phyloP scores from a whole-genome alignment of 2,113 vertebrate species.

The Engystomops pustulosus region DNA sequence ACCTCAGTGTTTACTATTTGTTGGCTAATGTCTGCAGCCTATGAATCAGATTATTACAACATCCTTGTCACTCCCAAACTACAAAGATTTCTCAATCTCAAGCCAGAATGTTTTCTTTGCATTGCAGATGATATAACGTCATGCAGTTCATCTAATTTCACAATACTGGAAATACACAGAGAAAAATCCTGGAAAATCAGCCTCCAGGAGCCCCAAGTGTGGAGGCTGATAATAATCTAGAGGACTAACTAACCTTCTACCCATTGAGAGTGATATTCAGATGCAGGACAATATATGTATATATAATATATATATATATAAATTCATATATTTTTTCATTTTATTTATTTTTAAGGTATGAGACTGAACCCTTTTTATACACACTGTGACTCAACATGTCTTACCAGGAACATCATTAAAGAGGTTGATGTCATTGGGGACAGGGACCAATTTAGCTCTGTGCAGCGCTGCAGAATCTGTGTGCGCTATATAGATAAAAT shows the following conservation, averaged over 20 bases:
- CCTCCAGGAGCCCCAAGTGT: neutral
- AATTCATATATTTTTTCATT: too few species aligned
- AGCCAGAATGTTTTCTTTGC: neutral
- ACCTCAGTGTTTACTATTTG: neutral
- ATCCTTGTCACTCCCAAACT: neutral
- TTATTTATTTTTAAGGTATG: too few species aligned
- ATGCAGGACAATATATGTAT: too few species aligned
- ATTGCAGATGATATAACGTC: neutral
- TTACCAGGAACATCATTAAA: too few species aligned
- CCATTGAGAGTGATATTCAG: too few species aligned
- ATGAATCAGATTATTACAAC: neutral
- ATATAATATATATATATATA: too few species aligned
- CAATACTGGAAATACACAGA: slow-evolving; percentile 32
- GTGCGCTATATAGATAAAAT: too few species aligned
- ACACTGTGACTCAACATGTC: too few species aligned
- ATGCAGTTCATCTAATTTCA: neutral
- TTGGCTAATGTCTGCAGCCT: neutral
- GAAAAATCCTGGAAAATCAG: slow-evolving; percentile 9
- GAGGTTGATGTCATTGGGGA: too few species aligned
- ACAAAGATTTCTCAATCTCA: neutral
- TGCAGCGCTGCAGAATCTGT: too few species aligned
- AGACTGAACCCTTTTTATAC: too few species aligned
- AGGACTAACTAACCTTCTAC: neutral
- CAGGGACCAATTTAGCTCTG: too few species aligned
- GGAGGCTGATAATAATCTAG: neutral